phyloP scores from a whole-genome alignment of 1,140 invertebrate genomes.

The Asbolus verrucosus region DNA sequence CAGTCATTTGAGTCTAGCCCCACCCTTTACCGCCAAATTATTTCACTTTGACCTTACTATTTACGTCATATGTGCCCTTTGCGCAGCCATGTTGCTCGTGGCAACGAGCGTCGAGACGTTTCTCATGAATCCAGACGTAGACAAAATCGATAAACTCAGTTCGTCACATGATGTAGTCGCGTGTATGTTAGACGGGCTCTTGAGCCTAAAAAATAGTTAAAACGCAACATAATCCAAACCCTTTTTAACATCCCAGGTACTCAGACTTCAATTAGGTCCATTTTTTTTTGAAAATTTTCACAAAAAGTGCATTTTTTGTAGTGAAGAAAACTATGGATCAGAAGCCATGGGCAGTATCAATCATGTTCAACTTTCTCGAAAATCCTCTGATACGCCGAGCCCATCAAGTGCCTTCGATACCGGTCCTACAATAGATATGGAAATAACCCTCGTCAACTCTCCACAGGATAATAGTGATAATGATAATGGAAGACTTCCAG shows the following conservation, averaged over 20 bases:
- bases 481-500: constrained; percentile 67
- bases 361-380: constrained; percentile 56
- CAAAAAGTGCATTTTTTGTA: no score
- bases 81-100: constrained; percentile 41
- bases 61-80: constrained; percentile 17
- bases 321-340: constrained; percentile 60
- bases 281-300: no score
- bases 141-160: constrained; percentile 56
- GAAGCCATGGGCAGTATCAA: constrained; percentile 60
- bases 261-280: no score
- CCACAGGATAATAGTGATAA: constrained; percentile 57
- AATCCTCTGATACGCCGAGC: constrained; percentile 50
- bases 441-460: constrained; percentile 54
- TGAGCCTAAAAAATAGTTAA: constrained; percentile 51
- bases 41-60: constrained; percentile 21
- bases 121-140: constrained; percentile 33
- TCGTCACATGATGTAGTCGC: constrained; percentile 60
- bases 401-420: constrained; percentile 54
- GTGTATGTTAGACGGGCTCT: constrained; percentile 48
- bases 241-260: constrained; percentile 32
- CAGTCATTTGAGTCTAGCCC: neutral
- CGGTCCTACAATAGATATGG: constrained; percentile 53
- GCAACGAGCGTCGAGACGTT: constrained; percentile 45
- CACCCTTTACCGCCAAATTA: constrained; percentile 34
- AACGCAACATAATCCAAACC: constrained; percentile 25